Evolutionary conservation across 2,888 invertebrate genomes (phyloP).

Genomic region (Caenorhabditis sulstoni): DNA sequence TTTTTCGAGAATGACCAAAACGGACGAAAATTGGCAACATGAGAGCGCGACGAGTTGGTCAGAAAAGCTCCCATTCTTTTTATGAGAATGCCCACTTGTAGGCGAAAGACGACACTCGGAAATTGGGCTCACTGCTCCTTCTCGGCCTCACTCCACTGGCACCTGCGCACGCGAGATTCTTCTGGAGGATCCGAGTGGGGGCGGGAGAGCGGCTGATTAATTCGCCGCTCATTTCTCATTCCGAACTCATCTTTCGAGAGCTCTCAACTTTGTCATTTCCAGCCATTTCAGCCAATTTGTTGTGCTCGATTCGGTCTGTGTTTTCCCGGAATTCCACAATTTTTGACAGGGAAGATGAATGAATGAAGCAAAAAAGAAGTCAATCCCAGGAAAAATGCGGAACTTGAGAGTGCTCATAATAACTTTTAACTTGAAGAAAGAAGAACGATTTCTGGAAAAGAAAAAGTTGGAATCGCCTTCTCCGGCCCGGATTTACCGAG

Average conservation of each 20-base stretch:
- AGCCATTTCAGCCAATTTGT: constrained; percentile 15
- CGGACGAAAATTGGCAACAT: too few species aligned
- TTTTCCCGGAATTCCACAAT: not conserved
- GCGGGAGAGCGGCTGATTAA: constrained; percentile 23
- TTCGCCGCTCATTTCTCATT: constrained; percentile 27
- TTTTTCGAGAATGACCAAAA: too few species aligned
- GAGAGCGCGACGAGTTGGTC: not conserved
- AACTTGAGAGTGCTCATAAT: too few species aligned
- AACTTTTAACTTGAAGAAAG: too few species aligned
- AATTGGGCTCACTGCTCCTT: constrained; percentile 35
- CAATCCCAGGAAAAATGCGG: too few species aligned
- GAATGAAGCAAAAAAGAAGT: constrained; percentile 1
- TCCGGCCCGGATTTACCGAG: too few species aligned
- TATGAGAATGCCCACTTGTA: not conserved
- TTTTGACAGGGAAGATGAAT: not conserved
- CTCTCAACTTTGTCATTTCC: constrained; percentile 7
- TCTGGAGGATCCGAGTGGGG: not conserved
- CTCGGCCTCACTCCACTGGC: constrained; percentile 11
- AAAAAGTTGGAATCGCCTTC: too few species aligned
- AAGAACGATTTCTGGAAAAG: too few species aligned
- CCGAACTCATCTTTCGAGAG: constrained; percentile 3
- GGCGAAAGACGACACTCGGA: constrained; percentile 24
- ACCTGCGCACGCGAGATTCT: constrained; percentile 30
- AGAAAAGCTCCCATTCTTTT: not conserved
- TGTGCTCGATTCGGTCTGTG: not conserved